Evolutionary conservation across 2,797 vertebrate species (phyloP).

Genomic region (Percopsis omiscomaycus): DNA sequence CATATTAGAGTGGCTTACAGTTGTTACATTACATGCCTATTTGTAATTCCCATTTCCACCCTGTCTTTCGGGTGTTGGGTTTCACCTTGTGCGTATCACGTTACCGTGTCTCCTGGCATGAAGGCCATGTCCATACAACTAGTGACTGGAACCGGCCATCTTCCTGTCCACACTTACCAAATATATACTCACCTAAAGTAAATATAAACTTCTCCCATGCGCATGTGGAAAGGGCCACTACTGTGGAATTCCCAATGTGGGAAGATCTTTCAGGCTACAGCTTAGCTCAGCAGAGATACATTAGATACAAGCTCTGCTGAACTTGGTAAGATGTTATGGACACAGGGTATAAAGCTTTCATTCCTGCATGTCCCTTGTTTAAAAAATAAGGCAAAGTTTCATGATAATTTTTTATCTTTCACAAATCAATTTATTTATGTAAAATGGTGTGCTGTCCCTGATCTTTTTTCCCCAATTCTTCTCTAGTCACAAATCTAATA

Average conservation of each 20-base stretch:
- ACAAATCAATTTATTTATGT: not conserved
- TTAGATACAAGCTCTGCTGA: constrained; percentile 32
- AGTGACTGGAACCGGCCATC: constrained; percentile 53
- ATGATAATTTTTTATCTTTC: not conserved
- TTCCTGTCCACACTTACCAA: constrained; percentile 71
- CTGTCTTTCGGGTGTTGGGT: constrained; percentile 54
- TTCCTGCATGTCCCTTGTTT: not conserved
- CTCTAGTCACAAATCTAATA: constrained; percentile 45
- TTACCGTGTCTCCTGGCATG: constrained; percentile 39
- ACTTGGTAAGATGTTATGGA: constrained; percentile 31
- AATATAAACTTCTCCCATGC: constrained; percentile 65
- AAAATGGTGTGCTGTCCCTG: constrained; percentile 7
- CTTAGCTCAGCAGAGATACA: constrained; percentile 22
- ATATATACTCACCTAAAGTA: constrained; percentile 71
- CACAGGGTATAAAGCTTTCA: no score
- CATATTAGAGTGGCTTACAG: constrained; percentile 36
- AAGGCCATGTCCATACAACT: constrained; percentile 48
- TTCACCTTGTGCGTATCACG: constrained; percentile 53
- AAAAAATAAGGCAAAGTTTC: not conserved
- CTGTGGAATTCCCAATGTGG: constrained; percentile 19
- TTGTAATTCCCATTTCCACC: constrained; percentile 39
- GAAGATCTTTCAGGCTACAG: constrained; percentile 2
- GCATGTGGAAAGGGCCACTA: constrained; percentile 46
- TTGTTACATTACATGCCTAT: constrained; percentile 34
- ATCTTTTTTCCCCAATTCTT: constrained; percentile 7